Evolutionary conservation across 2,797 vertebrate genomes (phyloP), one percentile per base, ranked within the genome.

Genomic region (Alosa sapidissima): DNA sequence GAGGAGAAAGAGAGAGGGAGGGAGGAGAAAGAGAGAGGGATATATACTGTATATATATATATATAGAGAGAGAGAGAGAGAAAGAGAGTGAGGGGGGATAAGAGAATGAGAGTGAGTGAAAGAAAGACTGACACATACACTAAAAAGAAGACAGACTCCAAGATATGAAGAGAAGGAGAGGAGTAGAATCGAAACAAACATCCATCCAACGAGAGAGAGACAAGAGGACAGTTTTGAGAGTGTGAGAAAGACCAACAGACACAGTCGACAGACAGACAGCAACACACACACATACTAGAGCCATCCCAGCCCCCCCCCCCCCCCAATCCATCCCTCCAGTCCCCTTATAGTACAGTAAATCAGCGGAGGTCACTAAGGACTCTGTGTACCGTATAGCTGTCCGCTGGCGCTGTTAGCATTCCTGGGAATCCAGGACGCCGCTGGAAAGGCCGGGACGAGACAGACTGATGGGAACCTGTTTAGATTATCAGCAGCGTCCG

Each of bases 401-500:
- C 83, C 52, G 62, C 78, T 91, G 89, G 89, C 90, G 88, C 91
- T 91, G 92, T 93, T 93, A 65, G 33, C 93, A 90, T 92, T 93
- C 92, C 90, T 89, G 91, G 90, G 87, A 90, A 91, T 92, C 91
- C 92, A 65, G 24, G 84, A 84, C 85, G 86, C 91, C 84, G 86
- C 91, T 93, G 91, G 85, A 16, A 89, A 16, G 93, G 92, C 92
- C 91, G 88, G 89, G 91, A 86, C 83, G 72, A 89, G 90, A 91
- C 89, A 91, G 92, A 90, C 93, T 93, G 92, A 54, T 55, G 92
- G 92, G 91, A 91, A 93, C 93, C 91, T 91, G 92, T 92, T 94
- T 91, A 91, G 92, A 91, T 89, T 90, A 93, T 93, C 55, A 19
- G 19, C 5, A 1, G 55, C 19, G 19, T 28, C 62, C 62, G 7